Conservation (phyloP, 1,140 invertebrate species). For the Trissolcus basalis region DNA sequence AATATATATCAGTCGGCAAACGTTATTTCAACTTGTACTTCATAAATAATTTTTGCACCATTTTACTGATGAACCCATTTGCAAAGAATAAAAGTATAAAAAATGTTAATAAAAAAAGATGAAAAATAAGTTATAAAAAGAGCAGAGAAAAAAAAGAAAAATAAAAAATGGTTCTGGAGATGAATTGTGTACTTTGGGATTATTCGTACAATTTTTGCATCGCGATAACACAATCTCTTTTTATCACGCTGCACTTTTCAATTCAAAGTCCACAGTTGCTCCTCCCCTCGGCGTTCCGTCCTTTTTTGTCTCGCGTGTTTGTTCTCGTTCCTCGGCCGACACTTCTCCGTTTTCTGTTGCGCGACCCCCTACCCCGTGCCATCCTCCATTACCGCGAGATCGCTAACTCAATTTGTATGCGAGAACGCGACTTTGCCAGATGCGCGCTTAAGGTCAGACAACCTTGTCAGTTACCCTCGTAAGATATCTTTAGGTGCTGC, state of each 20-base stretch:
- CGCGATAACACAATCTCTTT: constrained; percentile 19
- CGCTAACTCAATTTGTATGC: constrained; percentile 76
- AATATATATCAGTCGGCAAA: too few relatives aligned
- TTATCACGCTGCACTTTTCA: constrained; percentile 27
- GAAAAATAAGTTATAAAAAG: too few relatives aligned
- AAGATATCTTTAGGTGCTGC: constrained; percentile 65
- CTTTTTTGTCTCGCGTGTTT: constrained; percentile 25
- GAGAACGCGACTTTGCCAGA: constrained; percentile 71
- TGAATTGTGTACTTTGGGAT: constrained; percentile 12
- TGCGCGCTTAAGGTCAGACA: constrained; percentile 72
- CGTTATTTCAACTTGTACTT: too few relatives aligned
- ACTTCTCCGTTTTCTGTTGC: constrained; percentile 40
- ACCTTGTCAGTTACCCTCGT: constrained; percentile 62
- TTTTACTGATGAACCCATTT: too few relatives aligned
- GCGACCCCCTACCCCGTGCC: constrained; percentile 53
- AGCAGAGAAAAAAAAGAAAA: not conserved
- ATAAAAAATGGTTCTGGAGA: not conserved
- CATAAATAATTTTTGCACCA: too few relatives aligned
- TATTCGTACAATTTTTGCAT: constrained; percentile 33
- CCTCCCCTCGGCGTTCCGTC: constrained; percentile 19
- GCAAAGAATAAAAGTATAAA: too few relatives aligned
- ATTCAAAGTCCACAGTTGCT: constrained; percentile 47
- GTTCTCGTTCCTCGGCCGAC: constrained; percentile 10
- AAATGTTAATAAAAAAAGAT: not conserved
- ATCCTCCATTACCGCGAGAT: constrained; percentile 68